A percentile compares a stretch with the other conserved stretches of the same genome.
phyloP scores from a whole-genome alignment of 64 coral and sea anemone genomes.

The Pocillopora verrucosa region DNA sequence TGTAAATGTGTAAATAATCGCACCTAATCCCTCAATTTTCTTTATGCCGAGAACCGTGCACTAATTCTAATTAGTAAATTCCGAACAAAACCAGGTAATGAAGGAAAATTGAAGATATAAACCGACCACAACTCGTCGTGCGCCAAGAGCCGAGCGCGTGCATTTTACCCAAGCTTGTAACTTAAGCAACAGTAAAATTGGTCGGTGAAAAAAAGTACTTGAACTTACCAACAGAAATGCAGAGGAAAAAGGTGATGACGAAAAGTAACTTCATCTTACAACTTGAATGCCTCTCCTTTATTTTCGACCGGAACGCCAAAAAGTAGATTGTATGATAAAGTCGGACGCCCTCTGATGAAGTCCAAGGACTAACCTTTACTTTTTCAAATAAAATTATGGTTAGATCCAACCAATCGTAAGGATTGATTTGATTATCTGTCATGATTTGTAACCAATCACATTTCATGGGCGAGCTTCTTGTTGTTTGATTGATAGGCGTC shows the following conservation, averaged over 20 bases:
- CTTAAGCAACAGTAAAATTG: no score
- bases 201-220: background rate
- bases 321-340: background rate
- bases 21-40: no score
- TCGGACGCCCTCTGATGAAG: background rate
- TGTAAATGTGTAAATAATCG: no score
- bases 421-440: background rate
- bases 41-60: no score
- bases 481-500: background rate
- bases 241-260: background rate
- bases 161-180: no score
- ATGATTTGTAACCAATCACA: background rate
- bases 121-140: no score
- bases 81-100: no score
- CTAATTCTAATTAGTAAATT: no score
- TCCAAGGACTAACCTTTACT: background rate
- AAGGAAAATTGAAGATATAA: no score
- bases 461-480: background rate
- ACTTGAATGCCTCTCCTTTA: background rate
- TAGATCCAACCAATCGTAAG: background rate
- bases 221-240: slow-evolving; percentile 8
- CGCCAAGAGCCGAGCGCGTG: no score
- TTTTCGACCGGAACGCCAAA: no score
- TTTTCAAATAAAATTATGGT: background rate
- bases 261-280: background rate